Conservation (phyloP, 1,140 invertebrate genomes). For the Musca vetustissima region DNA sequence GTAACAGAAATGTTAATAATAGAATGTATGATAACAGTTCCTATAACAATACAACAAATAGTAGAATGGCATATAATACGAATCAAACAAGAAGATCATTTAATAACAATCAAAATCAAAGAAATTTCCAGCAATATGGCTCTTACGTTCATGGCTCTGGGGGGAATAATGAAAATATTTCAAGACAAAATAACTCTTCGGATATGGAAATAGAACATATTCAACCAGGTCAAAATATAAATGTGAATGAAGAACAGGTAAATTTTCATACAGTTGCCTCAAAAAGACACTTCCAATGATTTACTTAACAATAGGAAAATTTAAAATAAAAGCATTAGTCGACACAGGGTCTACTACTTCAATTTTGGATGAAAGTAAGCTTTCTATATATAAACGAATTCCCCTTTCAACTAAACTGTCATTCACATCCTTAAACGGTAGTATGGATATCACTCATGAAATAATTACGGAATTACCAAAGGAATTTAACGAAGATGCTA, state of each 20-base stretch:
- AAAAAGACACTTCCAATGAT: not conserved
- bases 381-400: not conserved
- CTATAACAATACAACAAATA: too few relatives aligned
- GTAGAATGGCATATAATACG: too few relatives aligned
- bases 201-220: not conserved
- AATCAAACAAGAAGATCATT: too few relatives aligned
- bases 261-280: constrained; percentile 6
- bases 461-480: not conserved
- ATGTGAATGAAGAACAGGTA: not conserved
- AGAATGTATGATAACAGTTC: too few relatives aligned
- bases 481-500: not conserved
- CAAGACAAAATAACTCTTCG: not conserved
- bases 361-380: not conserved
- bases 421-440: not conserved
- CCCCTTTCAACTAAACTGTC: not conserved
- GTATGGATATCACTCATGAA: not conserved
- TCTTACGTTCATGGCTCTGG: not conserved
- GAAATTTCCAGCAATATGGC: not conserved
- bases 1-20: constrained; percentile 2
- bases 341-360: not conserved
- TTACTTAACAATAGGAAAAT: not conserved
- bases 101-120: not conserved
- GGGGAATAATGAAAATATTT: not conserved
- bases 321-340: not conserved
- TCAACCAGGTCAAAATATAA: not conserved